These are phyloP conservation scores for Amiota minor DNA, from an alignment of 2,888 invertebrate species.

Conservation along the genomic window DNA sequence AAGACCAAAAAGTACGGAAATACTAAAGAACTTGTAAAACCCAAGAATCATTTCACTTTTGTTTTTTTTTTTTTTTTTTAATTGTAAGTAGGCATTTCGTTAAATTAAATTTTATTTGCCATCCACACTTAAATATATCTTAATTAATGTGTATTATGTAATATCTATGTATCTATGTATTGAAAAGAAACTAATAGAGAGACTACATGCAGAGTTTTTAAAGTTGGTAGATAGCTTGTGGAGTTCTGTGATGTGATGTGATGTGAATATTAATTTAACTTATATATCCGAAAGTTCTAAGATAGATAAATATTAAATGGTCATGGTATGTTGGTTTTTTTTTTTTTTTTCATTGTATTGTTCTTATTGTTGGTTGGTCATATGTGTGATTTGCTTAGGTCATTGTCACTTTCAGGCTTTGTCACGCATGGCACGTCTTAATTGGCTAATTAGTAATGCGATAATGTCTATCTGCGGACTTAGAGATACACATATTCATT, in stretches of 20 bases:
- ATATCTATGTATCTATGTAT: background rate
- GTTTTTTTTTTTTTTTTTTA: too few species aligned
- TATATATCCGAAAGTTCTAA: background rate
- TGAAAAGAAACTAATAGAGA: too few species aligned
- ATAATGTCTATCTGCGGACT: background rate
- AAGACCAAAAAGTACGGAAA: too few species aligned
- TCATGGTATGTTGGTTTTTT: conserved; percentile 13
- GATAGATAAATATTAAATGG: background rate
- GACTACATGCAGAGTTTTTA: too few species aligned
- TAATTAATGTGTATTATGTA: conserved; percentile 1
- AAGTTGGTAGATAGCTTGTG: too few species aligned
- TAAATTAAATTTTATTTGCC: too few species aligned
- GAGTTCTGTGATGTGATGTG: too few species aligned
- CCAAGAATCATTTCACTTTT: too few species aligned
- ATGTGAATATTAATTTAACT: background rate
- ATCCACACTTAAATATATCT: background rate
- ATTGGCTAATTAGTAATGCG: background rate
- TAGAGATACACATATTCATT: too few species aligned
- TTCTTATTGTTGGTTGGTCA: background rate
- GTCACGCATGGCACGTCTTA: background rate
- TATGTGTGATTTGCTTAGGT: background rate
- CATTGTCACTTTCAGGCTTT: conserved; percentile 21
- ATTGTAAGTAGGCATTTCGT: too few species aligned
- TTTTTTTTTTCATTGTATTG: background rate
- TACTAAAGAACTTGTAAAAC: too few species aligned